These are phyloP conservation scores for Quadroppia sp. DNA, from an alignment of 2,888 invertebrate species.

Conservation along the genomic window DNA sequence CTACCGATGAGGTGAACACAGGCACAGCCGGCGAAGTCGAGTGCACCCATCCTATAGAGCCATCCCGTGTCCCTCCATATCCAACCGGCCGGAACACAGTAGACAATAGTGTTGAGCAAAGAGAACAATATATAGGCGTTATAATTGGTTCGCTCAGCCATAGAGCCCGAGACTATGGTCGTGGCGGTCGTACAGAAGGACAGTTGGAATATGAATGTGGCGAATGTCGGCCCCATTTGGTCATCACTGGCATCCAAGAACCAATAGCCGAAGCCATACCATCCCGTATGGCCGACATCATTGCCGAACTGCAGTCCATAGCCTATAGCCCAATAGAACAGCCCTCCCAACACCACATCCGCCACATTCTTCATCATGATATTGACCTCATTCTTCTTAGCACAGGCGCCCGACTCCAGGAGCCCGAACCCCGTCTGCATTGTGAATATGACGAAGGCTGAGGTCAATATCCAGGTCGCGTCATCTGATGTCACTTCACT, in stretches of 20 bases:
- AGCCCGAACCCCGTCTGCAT: constrained; percentile 52
- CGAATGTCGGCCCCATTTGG: constrained; percentile 51
- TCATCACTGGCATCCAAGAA: constrained; percentile 52
- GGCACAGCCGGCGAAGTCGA: constrained; percentile 85
- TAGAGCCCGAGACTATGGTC: constrained; percentile 48
- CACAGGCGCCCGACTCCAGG: constrained; percentile 48
- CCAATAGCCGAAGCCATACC: constrained; percentile 54
- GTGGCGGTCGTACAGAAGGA: constrained; percentile 83
- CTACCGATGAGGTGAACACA: constrained; percentile 80
- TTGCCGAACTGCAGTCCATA: constrained; percentile 50
- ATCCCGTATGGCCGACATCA: constrained; percentile 51
- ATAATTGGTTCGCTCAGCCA: constrained; percentile 48
- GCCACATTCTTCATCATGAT: constrained; percentile 49
- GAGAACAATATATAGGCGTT: constrained; percentile 69
- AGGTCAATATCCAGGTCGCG: constrained; percentile 49
- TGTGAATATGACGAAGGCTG: constrained; percentile 53
- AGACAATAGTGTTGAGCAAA: constrained; percentile 78
- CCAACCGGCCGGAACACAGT: constrained; percentile 75
- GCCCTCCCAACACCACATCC: constrained; percentile 48
- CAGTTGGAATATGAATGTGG: constrained; percentile 53
- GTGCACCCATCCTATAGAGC: constrained; percentile 72
- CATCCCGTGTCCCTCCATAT: constrained; percentile 61
- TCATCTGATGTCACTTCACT: constrained; percentile 46
- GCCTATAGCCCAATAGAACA: constrained; percentile 48
- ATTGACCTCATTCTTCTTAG: constrained; percentile 48